Evolutionary conservation across 1,140 invertebrate species (phyloP).

Genomic region (Eulimnadia texana): DNA sequence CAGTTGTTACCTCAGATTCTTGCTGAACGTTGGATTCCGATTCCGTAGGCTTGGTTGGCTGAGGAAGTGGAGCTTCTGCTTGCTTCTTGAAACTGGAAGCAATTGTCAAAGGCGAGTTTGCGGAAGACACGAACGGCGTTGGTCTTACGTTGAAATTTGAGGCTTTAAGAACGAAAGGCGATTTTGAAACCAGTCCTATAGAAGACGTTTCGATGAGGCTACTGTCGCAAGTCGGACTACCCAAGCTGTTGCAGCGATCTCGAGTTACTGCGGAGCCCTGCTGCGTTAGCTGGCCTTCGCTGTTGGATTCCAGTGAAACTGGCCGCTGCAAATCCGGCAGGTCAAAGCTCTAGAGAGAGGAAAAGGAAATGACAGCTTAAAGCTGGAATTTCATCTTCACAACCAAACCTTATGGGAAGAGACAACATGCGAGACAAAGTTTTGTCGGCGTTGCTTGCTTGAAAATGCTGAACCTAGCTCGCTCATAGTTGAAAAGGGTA

Average conservation of each 20-base stretch:
- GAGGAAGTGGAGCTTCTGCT: no score
- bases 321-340: not conserved
- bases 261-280: not conserved
- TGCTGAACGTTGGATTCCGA: no score
- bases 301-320: not conserved
- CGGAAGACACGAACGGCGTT: not conserved
- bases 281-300: not conserved
- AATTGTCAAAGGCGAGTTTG: not conserved
- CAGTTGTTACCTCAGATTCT: no score
- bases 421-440: conserved; percentile 4
- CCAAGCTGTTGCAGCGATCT: not conserved
- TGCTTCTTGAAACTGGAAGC: no score
- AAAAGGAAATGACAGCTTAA: not conserved
- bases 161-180: not conserved
- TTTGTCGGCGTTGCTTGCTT: conserved; percentile 1
- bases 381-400: no score
- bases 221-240: not conserved
- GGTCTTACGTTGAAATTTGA: not conserved
- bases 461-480: not conserved
- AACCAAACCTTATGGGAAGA: conserved; percentile 6
- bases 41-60: no score
- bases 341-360: not conserved
- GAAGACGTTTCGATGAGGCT: not conserved
- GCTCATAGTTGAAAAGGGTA: not conserved
- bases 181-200: not conserved